A percentile compares a stretch with the other conserved stretches of the same genome.
Conservation (phyloP, 2,113 vertebrate species). For the Phaethon lepturus region DNA sequence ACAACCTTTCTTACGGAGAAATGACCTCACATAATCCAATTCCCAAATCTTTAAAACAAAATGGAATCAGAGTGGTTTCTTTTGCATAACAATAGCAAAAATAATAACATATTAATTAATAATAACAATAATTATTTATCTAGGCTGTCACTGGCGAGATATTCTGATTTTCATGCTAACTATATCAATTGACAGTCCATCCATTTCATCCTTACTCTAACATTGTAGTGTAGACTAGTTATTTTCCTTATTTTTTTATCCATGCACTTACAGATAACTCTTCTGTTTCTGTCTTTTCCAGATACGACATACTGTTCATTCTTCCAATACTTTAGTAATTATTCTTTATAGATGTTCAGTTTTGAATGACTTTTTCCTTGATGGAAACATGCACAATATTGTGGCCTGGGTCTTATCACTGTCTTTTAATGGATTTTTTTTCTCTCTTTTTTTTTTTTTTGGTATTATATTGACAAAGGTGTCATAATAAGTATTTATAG, state of each 20-base stretch:
- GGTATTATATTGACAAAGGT: background rate
- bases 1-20: background rate
- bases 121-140: background rate
- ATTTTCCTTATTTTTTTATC: background rate
- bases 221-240: background rate
- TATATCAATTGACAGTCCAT: background rate
- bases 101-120: background rate
- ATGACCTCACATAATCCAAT: background rate
- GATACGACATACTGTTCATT: background rate
- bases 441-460: background rate
- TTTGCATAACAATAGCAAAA: background rate
- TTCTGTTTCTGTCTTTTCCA: background rate
- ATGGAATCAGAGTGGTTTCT: background rate
- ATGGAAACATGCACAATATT: background rate
- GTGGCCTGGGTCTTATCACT: background rate
- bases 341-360: background rate
- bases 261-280: background rate
- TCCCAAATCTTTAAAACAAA: background rate
- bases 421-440: background rate
- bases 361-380: background rate
- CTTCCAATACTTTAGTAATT: background rate
- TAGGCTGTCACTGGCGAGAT: background rate
- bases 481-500: background rate
- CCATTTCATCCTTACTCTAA: background rate
- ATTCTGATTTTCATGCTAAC: background rate